Evolutionary conservation across 2,888 invertebrate species (phyloP), one percentile per base, ranked within the genome.

Genomic region (Opisthograptis luteolata): DNA sequence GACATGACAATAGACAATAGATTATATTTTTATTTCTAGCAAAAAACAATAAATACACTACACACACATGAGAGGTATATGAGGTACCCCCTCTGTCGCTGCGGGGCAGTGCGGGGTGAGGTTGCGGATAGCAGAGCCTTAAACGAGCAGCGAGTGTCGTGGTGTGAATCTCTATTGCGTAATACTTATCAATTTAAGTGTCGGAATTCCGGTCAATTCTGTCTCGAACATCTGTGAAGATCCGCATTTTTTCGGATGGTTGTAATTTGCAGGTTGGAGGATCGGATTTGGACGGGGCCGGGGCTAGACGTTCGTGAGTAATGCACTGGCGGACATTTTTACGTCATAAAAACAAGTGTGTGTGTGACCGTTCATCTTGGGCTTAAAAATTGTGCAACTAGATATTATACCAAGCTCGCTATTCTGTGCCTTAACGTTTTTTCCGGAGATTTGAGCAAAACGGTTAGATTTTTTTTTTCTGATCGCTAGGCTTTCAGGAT

Each of bases 151-250:
- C 30, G 17, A 36, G 25, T 7, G 8, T 34, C n/a, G 37, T 13
- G 17, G 31, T 49, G 44, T 44, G 50, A 50, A 44, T 8, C 25
- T 41, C 25, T n/a, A 1, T 50, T 50, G 24, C 35, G 35, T 41
- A 51, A 51, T 40, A n/a, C n/a, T n/a, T n/a, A 51, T 20, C 40
- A 51, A 41, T 45, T 45, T 35, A 25, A 10, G 30, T 15, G 30
- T 31, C 8, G 50, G 50, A 35, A 51, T 51, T 39, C 30, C 30
- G 42, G 25, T 6, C 40, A n/a, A 31, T 40, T 44, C 30, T 51
- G 40, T 36, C 35, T 40, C 15, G 13, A 15, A 10, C 8, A 34
- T 24, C 20, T 34, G 15, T 17, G 44, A 44, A 51, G 39, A 50
- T 44, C 34, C 43, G 43, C 34, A 31, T 50, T 39, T 43, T 43